Base-by-base conservation (phyloP, 2,113 vertebrate genomes). In the Pungitius pungitius region DNA sequence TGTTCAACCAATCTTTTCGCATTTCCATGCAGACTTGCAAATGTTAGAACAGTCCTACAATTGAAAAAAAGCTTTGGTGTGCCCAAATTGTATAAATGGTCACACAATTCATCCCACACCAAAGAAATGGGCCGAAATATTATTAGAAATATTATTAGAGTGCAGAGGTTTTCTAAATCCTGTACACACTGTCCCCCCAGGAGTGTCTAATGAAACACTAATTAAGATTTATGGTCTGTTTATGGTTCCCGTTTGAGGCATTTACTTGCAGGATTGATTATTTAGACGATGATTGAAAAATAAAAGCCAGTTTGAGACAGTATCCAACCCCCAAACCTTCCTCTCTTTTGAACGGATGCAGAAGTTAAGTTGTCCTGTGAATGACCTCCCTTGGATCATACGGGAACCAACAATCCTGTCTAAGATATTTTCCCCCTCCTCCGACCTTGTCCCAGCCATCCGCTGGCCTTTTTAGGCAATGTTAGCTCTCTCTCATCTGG, bases 391-490 rank as follows among this genome's bases (percentile, higher is more conserved):
- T 75, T 85, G 78, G 77, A 78, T 85, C 59, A 54, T 78, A 79
- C 86, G 85, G 88, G 80, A 73, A 89, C 85, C 76, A 80, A 83
- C 68, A 89, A 75, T 80, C 68, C 66, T 61, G 51, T 55, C 51
- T 55, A 24, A 60, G 75, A 85, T 73, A 64, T 56, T 73, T 47
- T 70, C 69, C 30, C 22, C 55, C 62, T 55, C 51, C 85, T 43
- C 72, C 72, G 20, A 33, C 64, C 64, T 65, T 82, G 74, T 88
- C 66, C 56, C 66, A 78, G 63, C 57, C 63, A 80, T 77, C 75
- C 56, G 22, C 65, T 70, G 40, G 54, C 92, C 91, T 92, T 94
- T 92, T 93, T 90, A 90, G 92, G 92, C 58, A 93, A 92, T 93
- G 90, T 88, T 92, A 88, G 69, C 73, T 65, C 55, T 82, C 66